Conservation (phyloP, 2,113 vertebrate species). For the Microtus pennsylvanicus region DNA sequence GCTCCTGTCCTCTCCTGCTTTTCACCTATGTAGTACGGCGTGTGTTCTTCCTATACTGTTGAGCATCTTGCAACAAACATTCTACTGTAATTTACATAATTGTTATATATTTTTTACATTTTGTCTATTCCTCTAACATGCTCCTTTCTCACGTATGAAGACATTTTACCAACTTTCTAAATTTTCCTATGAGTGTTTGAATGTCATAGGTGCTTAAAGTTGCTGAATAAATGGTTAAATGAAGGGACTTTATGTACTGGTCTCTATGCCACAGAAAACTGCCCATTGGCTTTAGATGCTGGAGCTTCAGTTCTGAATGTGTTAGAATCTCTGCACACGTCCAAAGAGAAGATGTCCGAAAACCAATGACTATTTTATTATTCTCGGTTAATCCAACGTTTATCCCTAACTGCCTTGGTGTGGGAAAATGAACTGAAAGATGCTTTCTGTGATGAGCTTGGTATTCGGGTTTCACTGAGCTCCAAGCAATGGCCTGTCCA, state of each 20-base stretch:
- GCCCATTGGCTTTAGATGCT: not conserved
- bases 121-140: not conserved
- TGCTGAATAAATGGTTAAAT: not conserved
- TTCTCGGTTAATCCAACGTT: slow-evolving; percentile 23
- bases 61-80: not conserved
- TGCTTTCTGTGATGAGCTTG: not conserved
- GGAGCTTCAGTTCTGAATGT: not conserved
- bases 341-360: slow-evolving; percentile 36
- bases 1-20: not conserved
- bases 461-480: slow-evolving; percentile 62
- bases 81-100: not conserved
- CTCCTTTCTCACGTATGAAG: not conserved
- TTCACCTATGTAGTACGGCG: not conserved
- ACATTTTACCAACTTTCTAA: not conserved
- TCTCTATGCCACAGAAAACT: not conserved
- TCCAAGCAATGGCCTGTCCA: slow-evolving; percentile 37
- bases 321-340: not conserved
- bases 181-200: not conserved
- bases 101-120: not conserved
- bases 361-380: slow-evolving; percentile 18
- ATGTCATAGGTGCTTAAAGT: not conserved
- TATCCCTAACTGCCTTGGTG: slow-evolving; percentile 4
- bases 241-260: not conserved
- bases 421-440: slow-evolving; percentile 20
- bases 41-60: not conserved